Percentiles rank a stretch among this genome's conserved stretches.
These are phyloP conservation scores for Hypena proboscidalis DNA, from an alignment of 2,888 invertebrate species.

Conservation along the genomic window DNA sequence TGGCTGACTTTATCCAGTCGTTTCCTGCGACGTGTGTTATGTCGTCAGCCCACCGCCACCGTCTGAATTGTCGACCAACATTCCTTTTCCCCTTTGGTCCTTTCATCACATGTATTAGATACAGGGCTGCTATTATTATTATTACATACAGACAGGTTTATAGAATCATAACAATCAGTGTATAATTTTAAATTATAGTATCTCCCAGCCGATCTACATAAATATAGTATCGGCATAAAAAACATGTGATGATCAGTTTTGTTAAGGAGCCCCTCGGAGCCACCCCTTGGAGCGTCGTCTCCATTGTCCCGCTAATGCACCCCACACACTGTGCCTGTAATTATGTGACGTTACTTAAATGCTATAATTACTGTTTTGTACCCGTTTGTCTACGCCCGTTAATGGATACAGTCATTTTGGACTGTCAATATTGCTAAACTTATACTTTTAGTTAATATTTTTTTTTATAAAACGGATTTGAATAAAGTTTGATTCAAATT, in stretches of 20 bases:
- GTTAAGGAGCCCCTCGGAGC: slow-evolving; percentile 37
- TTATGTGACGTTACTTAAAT: slow-evolving; percentile 77
- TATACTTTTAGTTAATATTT: neutral
- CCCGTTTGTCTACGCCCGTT: slow-evolving; percentile 58
- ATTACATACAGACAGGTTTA: too few species aligned
- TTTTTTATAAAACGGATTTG: too few species aligned
- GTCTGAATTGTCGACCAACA: too few species aligned
- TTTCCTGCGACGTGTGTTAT: too few species aligned
- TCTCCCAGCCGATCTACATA: slow-evolving; percentile 11
- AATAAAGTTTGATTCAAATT: too few species aligned
- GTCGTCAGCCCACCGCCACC: neutral
- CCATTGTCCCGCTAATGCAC: slow-evolving; percentile 74
- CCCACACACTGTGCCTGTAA: slow-evolving; percentile 65
- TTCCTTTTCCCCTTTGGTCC: too few species aligned
- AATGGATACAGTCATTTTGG: slow-evolving; percentile 66
- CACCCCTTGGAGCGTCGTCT: slow-evolving; percentile 40
- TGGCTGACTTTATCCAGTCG: too few species aligned
- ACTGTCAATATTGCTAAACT: slow-evolving; percentile 14
- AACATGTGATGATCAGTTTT: slow-evolving; percentile 45
- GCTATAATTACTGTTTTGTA: slow-evolving; percentile 77
- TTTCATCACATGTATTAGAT: too few species aligned
- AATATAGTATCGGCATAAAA: slow-evolving; percentile 30
- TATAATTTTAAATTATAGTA: too few species aligned
- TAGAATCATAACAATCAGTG: slow-evolving; percentile 4
- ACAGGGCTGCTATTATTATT: too few species aligned